phyloP scores from a whole-genome alignment of 1,140 invertebrate species.

The Apocrypta bakeri region DNA sequence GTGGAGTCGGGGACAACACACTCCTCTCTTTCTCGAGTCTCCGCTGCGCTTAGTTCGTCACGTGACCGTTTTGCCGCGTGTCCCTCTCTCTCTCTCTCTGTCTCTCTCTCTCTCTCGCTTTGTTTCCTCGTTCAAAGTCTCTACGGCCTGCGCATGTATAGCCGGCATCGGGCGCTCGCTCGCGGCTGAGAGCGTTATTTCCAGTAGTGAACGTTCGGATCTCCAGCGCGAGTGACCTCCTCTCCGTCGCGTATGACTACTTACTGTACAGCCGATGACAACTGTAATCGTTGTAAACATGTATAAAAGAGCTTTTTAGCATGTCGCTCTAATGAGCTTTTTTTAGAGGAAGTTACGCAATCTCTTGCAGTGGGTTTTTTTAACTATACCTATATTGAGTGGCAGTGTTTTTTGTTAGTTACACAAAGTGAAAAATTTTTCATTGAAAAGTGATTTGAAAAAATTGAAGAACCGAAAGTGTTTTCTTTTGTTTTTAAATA shows the following conservation, averaged over 20 bases:
- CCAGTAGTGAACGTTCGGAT: constrained; percentile 57
- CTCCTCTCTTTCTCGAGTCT: constrained; percentile 13
- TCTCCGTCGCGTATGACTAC: constrained; percentile 34
- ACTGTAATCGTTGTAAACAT: background rate
- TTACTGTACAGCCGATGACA: constrained; percentile 6
- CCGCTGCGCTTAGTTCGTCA: constrained; percentile 34
- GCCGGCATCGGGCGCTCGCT: background rate
- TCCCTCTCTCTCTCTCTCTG: constrained; percentile 37
- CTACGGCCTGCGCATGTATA: background rate
- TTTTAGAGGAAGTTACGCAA: too few relatives aligned
- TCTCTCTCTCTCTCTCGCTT: constrained; percentile 30
- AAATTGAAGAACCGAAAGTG: too few relatives aligned
- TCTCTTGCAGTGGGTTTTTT: too few relatives aligned
- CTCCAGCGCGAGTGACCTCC: constrained; percentile 55
- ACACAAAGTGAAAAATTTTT: too few relatives aligned
- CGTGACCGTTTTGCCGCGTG: constrained; percentile 53
- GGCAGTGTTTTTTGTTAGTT: too few relatives aligned
- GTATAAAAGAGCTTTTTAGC: too few relatives aligned
- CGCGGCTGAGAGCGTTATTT: constrained; percentile 52
- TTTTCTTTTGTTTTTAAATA: background rate
- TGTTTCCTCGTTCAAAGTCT: constrained; percentile 25
- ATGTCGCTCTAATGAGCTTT: too few relatives aligned
- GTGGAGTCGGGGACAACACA: background rate
- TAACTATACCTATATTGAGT: too few relatives aligned
- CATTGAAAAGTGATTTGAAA: constrained; percentile 12